Percentiles rank a stretch among this genome's conserved stretches.
These are phyloP conservation scores for Nasonia vitripennis DNA, from an alignment of 1,140 invertebrate genomes.

Conservation along the genomic window DNA sequence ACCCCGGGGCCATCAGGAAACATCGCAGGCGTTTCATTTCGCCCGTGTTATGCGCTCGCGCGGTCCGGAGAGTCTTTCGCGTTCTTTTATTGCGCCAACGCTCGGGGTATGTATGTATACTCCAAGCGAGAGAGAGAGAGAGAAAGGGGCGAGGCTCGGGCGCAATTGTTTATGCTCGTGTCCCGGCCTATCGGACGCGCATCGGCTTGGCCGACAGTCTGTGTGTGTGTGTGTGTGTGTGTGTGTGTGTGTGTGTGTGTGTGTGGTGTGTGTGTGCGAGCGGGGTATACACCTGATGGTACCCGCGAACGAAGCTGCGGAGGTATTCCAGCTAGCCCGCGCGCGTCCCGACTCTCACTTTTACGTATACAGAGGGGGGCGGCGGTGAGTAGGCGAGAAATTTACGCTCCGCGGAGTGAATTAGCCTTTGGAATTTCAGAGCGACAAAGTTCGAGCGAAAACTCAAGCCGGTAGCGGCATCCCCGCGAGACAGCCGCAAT, in stretches of 20 bases:
- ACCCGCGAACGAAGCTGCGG: not conserved
- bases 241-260: not conserved
- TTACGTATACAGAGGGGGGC: not conserved
- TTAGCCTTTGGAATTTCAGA: not conserved
- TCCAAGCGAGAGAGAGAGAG: constrained; percentile 54
- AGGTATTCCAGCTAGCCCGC: constrained; percentile 8
- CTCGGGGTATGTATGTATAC: not conserved
- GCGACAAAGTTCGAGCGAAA: too few relatives aligned
- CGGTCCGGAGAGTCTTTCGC: constrained; percentile 30
- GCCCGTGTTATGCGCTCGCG: not conserved
- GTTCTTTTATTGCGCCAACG: constrained; percentile 4
- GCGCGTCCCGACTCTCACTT: constrained; percentile 6
- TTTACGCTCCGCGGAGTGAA: not conserved
- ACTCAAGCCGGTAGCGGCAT: too few relatives aligned
- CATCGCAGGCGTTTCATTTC: constrained; percentile 2
- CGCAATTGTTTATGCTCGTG: constrained; percentile 70
- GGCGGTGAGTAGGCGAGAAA: not conserved
- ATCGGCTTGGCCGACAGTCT: not conserved
- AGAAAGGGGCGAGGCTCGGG: constrained; percentile 71
- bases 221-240: not conserved
- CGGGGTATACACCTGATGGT: not conserved
- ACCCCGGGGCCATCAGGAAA: constrained; percentile 57
- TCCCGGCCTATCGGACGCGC: constrained; percentile 19
- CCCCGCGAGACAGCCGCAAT: not conserved
- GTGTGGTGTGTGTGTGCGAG: not conserved